A percentile compares a stretch with the other conserved stretches of the same genome.
Conservation (phyloP, 2,888 invertebrate species). For the Sarcophaga rosellei region DNA sequence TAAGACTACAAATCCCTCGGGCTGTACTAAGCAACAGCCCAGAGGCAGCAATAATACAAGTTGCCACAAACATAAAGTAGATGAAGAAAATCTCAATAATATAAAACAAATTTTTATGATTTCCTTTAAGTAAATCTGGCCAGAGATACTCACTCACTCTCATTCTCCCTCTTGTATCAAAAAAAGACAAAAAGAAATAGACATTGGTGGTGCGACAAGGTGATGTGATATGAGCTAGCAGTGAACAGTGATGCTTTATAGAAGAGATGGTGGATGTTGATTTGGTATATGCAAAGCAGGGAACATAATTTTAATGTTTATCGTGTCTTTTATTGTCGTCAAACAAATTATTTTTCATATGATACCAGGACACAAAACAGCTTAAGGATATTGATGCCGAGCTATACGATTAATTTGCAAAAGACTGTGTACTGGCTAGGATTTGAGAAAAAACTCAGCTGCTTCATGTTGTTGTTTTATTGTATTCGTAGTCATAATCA, state of each 20-base stretch:
- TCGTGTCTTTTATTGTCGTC: constrained; percentile 80
- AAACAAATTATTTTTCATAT: constrained; percentile 80
- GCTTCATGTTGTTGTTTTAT: constrained; percentile 64
- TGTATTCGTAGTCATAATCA: constrained; percentile 32
- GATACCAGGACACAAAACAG: constrained; percentile 69
- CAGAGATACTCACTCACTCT: constrained; percentile 7
- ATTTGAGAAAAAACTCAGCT: constrained; percentile 77
- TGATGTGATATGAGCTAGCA: not conserved
- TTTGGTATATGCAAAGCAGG: constrained; percentile 51
- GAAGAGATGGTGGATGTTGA: not conserved
- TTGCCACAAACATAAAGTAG: constrained; percentile 49
- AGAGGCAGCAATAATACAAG: constrained; percentile 3
- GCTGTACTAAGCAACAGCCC: constrained; percentile 35
- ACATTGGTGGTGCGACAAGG: constrained; percentile 15
- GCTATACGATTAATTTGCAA: constrained; percentile 59
- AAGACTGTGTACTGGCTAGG: constrained; percentile 54
- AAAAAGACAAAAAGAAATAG: not conserved
- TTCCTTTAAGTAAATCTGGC: constrained; percentile 59
- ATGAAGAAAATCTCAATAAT: constrained; percentile 51
- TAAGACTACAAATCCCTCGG: constrained; percentile 31
- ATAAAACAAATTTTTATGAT: constrained; percentile 69
- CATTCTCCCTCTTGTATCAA: not conserved
- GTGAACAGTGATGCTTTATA: not conserved
- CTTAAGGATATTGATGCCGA: constrained; percentile 76
- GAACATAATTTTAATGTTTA: constrained; percentile 80